Base-by-base conservation (phyloP, 2,888 invertebrate genomes). In the Phengaris arion region DNA sequence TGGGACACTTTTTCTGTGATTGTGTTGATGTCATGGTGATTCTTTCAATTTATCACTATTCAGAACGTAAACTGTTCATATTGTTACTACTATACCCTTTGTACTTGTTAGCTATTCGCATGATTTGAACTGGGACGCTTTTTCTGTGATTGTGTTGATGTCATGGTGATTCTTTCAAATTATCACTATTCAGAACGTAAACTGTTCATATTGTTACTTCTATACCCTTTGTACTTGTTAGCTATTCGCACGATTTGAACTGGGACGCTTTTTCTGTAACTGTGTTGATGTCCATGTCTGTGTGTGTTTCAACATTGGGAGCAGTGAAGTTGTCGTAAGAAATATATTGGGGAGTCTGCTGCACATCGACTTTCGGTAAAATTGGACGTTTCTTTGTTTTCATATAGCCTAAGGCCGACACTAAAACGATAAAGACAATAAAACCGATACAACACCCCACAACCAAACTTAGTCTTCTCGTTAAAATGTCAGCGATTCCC, bases 361-460 rank as follows among this genome's bases (percentile, higher is more conserved):
- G 96, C 2, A 86, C 86, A 77, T 96, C 96, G 76, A 96, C 91
- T 89, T 97, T 97, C 9, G 96, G 95, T 46, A 96, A 95, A 79
- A 95, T 95, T 79, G 97, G 94, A 83, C 97, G 96, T 88, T 98
- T 97, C 89, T 98, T 97, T 79, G 97, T 95, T 89, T 98, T 97
- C 79, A 97, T 95, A 86, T 97, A 97, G 48, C 97, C 97, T 79
- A 98, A 94, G 70, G 96, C 96, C n/a, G 97, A 97, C 76, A 97
- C 96, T 83, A 98, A 94, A 48, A 97, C 95, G 75, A 98, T 95
- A 85, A 98, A 97, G 74, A 98, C 97, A 78, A 97, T 95, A 83
- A 97, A 96, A 75, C 97, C 97, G 94, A 98, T 95, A 85, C 97
- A 97, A 86, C 97, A 96, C 74, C 98, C 98, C 76, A 98, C 96